phyloP scores from a whole-genome alignment of 1,140 invertebrate genomes.

The Calephelis nemesis region DNA sequence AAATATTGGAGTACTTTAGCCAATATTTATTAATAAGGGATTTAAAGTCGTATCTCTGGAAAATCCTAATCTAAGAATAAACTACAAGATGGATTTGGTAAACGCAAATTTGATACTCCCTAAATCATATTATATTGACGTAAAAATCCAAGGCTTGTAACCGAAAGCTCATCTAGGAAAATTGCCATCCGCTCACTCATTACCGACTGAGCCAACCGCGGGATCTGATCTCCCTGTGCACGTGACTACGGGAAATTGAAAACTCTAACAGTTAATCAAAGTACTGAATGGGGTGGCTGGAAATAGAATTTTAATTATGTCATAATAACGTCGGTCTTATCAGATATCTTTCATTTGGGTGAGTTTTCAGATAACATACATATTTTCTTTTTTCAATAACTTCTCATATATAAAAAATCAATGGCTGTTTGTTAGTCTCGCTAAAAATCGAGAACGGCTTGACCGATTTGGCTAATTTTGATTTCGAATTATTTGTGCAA shows the following conservation, averaged over 20 bases:
- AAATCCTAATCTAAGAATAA: no score
- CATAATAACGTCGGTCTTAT: background rate
- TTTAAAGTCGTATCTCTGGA: no score
- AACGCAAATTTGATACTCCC: constrained; percentile 10
- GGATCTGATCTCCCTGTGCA: constrained; percentile 70
- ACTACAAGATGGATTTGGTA: background rate
- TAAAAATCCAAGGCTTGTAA: constrained; percentile 61
- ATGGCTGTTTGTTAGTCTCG: no score
- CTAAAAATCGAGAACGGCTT: no score
- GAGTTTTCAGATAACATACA: background rate
- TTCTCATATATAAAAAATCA: no score
- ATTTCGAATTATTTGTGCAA: no score
- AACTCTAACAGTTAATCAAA: constrained; percentile 76
- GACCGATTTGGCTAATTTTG: no score
- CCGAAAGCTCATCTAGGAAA: constrained; percentile 73
- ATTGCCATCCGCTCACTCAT: constrained; percentile 75
- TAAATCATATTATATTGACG: constrained; percentile 61
- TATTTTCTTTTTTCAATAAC: no score
- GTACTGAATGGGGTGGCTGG: constrained; percentile 59
- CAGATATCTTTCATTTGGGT: background rate
- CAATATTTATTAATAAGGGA: no score
- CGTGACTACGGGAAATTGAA: constrained; percentile 78
- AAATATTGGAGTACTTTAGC: no score
- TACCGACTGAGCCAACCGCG: constrained; percentile 69
- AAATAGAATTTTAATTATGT: constrained; percentile 59